phyloP scores from a whole-genome alignment of 2,888 invertebrate species.

The Clivina fossor region DNA sequence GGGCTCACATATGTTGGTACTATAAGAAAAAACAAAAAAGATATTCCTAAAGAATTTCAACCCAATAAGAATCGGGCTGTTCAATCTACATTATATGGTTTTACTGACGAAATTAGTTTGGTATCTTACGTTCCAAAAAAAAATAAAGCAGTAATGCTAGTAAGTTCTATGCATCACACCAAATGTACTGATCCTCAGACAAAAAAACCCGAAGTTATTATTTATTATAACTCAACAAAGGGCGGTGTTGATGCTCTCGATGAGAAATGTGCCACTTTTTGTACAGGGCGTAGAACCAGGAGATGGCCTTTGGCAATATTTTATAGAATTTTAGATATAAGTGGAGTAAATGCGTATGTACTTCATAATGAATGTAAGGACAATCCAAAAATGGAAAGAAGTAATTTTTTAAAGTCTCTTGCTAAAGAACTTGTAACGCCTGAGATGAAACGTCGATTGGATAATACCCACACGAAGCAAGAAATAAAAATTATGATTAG shows the following conservation, averaged over 20 bases:
- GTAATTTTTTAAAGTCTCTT: too few species aligned
- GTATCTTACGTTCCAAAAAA: constrained; percentile 22
- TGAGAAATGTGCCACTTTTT: constrained; percentile 2
- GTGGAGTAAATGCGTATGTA: too few species aligned
- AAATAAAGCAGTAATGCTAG: constrained; percentile 31
- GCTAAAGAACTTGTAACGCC: too few species aligned
- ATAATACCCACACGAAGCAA: too few species aligned
- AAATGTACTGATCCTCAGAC: constrained; percentile 20
- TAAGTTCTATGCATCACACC: constrained; percentile 37
- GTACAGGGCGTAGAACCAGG: background rate
- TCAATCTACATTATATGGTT: constrained; percentile 38
- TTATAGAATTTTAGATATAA: too few species aligned
- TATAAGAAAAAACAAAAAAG: constrained; percentile 40
- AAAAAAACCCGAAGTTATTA: constrained; percentile 24
- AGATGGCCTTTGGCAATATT: background rate
- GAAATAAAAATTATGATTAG: too few species aligned
- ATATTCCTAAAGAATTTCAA: constrained; percentile 41
- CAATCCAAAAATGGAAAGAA: too few species aligned
- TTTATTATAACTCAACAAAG: constrained; percentile 2
- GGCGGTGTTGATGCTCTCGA: constrained; percentile 8
- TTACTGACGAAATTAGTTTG: constrained; percentile 37
- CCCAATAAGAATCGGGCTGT: constrained; percentile 36
- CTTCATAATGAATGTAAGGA: too few species aligned
- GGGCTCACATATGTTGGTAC: constrained; percentile 41
- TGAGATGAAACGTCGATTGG: too few species aligned